These are phyloP conservation scores for Excalfactoria chinensis DNA, from an alignment of 2,113 vertebrate genomes.

Conservation along the genomic window DNA sequence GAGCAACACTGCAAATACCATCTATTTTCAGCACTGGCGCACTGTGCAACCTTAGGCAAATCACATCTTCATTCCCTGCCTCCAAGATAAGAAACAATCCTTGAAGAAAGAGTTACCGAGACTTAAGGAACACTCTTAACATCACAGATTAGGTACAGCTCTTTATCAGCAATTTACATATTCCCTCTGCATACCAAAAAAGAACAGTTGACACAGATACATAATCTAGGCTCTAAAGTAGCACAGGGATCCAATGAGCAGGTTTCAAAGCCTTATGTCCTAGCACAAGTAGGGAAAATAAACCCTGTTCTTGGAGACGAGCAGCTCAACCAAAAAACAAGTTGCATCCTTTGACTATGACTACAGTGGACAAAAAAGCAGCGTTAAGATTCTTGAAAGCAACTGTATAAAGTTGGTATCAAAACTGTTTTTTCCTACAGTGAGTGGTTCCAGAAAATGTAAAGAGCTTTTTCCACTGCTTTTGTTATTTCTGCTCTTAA, in stretches of 20 bases:
- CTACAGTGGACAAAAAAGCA: background rate
- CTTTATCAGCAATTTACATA: background rate
- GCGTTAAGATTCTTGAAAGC: background rate
- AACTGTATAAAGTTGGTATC: background rate
- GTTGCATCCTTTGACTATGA: background rate
- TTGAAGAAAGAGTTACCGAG: background rate
- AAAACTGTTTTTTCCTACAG: fast-evolving
- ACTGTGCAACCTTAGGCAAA: background rate
- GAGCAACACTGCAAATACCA: background rate
- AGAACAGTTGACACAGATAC: background rate
- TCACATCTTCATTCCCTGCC: background rate
- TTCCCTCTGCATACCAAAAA: background rate
- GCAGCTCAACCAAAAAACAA: background rate
- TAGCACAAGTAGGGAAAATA: background rate
- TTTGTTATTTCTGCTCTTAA: background rate
- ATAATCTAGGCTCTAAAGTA: background rate
- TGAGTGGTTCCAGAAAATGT: background rate
- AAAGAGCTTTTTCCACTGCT: background rate
- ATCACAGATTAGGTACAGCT: background rate
- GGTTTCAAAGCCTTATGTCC: background rate
- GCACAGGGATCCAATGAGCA: background rate
- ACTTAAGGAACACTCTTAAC: background rate
- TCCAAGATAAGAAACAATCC: background rate
- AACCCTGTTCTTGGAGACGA: background rate
- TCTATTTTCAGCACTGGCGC: background rate